Percentiles rank a stretch among this genome's conserved stretches.
phyloP scores from a whole-genome alignment of 2,797 vertebrate species.

The Falco concolor region DNA sequence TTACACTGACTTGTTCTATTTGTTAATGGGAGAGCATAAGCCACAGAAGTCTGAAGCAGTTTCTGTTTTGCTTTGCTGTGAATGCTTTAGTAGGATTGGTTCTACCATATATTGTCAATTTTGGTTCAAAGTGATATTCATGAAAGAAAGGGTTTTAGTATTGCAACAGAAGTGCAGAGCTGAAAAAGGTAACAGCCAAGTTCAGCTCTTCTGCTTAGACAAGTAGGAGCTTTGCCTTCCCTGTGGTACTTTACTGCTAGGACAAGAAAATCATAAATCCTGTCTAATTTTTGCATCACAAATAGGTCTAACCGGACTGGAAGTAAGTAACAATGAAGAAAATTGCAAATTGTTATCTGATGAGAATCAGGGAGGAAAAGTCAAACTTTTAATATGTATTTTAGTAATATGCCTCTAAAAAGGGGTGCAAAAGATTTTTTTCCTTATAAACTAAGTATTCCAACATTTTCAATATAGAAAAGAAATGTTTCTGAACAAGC shows the following conservation, averaged over 20 bases:
- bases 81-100: not conserved
- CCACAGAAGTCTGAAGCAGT: not conserved
- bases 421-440: not conserved
- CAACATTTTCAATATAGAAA: not conserved
- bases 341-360: not conserved
- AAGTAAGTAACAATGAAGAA: not conserved
- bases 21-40: not conserved
- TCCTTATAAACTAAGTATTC: not conserved
- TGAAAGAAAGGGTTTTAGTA: not conserved
- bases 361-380: not conserved
- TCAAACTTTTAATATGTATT: not conserved
- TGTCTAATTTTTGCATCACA: not conserved
- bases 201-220: not conserved
- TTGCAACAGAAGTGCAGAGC: not conserved
- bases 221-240: not conserved
- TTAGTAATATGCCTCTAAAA: not conserved
- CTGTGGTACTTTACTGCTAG: not conserved
- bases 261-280: not conserved
- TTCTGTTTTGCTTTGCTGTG: not conserved
- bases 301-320: not conserved
- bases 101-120: not conserved
- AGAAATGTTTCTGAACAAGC: not conserved
- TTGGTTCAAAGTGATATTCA: not conserved
- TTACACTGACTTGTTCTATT: not conserved
- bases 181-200: not conserved